Base-by-base conservation (phyloP, 2,113 vertebrate species). In the Todiramphus saurophagus region DNA sequence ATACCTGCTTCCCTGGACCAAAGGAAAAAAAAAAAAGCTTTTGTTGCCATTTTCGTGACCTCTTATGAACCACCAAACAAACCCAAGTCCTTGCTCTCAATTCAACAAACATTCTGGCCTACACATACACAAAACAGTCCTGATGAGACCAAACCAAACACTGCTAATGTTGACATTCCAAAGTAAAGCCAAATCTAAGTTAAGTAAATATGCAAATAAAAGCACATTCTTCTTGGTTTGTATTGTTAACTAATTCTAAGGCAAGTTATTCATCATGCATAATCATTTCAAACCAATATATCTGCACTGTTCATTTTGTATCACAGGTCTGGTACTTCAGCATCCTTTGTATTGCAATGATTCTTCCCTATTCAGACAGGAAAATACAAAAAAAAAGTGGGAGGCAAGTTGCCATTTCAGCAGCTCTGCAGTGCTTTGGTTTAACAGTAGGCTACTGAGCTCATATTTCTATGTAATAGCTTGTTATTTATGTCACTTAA, bases 141-240 rank as follows among this genome's bases (percentile, higher is more conserved):
- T 60, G 62, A 91, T 33, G 89, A 92, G 70, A 92, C 94, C 83
- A 95, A 94, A 78, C 72, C 69, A 94, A 95, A 82, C 74, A 68
- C 66, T 74, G 83, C 37, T 81, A 10, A 13, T 91, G 69, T 68
- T 96, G 90, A 96, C 86, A 92, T 94, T 95, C 92, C 88, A 66
- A 93, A 96, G 66, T 15, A 56, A 90, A 92, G 86, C 76, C 88
- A 96, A 95, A 90, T 60, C 76, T 23, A 86, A 88, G 30, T 94
- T 83, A 83, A 85, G 58, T 94, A 92, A 96, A 94, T 89, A 93
- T 30, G n/a, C 89, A 89, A 96, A 82, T 69, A 92, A 93, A 93
- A 73, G 5, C 4, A 41, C 81, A 82, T 94, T 96, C 93, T 83
- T 94, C 56, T 82, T 78, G 46, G 13, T 73, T 86, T 37, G 15